A percentile compares a stretch with the other conserved stretches of the same genome.
Evolutionary conservation across 1,140 invertebrate species (phyloP).

Genomic region (Lerema accius): DNA sequence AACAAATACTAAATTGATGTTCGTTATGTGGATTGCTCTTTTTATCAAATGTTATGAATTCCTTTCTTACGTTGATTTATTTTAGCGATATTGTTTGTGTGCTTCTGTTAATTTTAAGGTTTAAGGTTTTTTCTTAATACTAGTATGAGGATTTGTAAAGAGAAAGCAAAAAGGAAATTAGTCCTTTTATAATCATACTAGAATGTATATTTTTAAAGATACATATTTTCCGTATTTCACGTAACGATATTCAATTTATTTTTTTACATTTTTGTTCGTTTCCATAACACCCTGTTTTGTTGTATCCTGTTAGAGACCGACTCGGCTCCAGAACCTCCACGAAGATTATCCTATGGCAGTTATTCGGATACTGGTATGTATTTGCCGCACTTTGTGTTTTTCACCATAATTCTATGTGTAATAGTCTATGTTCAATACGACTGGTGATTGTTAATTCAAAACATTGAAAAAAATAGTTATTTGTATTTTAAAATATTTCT

Average conservation of each 20-base stretch:
- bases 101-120: no score
- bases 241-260: slow-evolving; percentile 20
- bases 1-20: slow-evolving; percentile 18
- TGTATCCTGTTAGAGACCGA: slow-evolving; percentile 85
- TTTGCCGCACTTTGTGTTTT: background rate
- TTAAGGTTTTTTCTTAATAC: no score
- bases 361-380: slow-evolving; percentile 84
- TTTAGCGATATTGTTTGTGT: background rate
- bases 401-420: slow-evolving; percentile 5
- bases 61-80: slow-evolving; percentile 1
- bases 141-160: no score
- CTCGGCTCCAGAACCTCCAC: slow-evolving; percentile 86
- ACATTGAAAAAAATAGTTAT: background rate
- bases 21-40: slow-evolving; percentile 24
- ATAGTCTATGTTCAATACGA: no score
- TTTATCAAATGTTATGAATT: slow-evolving; percentile 8
- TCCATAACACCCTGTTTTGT: slow-evolving; percentile 63
- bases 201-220: no score
- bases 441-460: no score
- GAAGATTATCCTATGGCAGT: slow-evolving; percentile 84
- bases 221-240: slow-evolving; percentile 12
- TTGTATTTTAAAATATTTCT: no score
- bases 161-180: no score
- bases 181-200: no score
- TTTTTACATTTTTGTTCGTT: slow-evolving; percentile 56